Base-by-base conservation (phyloP, 2,888 invertebrate species). In the Phania funesta region DNA sequence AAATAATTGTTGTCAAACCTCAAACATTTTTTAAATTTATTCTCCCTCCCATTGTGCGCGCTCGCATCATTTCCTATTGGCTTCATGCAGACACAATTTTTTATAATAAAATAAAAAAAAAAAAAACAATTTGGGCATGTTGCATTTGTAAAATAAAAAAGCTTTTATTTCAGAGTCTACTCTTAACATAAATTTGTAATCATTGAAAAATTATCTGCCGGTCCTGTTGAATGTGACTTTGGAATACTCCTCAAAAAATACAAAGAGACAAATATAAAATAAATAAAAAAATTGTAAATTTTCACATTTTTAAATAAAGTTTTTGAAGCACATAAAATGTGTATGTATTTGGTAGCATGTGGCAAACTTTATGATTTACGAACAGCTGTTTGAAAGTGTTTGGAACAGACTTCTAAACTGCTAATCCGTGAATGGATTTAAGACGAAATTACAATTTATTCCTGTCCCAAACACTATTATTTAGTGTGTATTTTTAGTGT, bases 131-230 rank as follows among this genome's bases (percentile, higher is more conserved):
- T 75, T 58, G 58, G 48, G 22, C 50, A 58, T 58, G n/a, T 32
- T 64, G 22, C 54, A 56, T 74, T 48, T 58, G 20, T 56, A 2
- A 64, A 54, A 18, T 9, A 6, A 35, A 35, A 54, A 65, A 41
- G 38, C n/a, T 29, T 26, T 41, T 29, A 54, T 32, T 18, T n/a
- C 11, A 16, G 8, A 16, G 52, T 76, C 58, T 58, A 29, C 67
- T 60, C 50, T 46, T 22, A 48, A 38, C 20, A 75, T 29, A 65
- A 67, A 67, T 52, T 75, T 75, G 20, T 50, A 41, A 58, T 75
- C 75, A 75, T 67, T 58, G 38, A 29, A 75, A 75, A 75, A 67
- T 75, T 75, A 58, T 75, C 50, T 58, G 48, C 50, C 58, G 67
- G 20, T 38, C 16, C 65, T 58, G 58, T 58, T 46, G 75, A 48